Evolutionary conservation across 2,113 vertebrate species (phyloP).

Genomic region (Elachura formosa): DNA sequence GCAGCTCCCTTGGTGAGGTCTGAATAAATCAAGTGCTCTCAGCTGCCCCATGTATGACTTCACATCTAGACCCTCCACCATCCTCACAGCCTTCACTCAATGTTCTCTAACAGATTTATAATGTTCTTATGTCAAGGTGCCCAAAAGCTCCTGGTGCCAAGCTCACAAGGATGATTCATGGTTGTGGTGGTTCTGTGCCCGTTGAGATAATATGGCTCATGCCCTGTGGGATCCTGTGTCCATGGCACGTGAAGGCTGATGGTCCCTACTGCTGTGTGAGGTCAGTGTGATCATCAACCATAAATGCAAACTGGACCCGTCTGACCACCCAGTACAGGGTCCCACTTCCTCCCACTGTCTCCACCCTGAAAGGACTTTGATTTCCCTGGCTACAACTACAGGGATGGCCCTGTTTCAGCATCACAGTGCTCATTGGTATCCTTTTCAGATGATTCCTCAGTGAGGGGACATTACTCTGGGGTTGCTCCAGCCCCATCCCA

Average conservation of each 20-base stretch:
- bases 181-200: background rate
- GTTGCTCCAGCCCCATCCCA: background rate
- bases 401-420: constrained; percentile 8
- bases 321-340: constrained; percentile 73
- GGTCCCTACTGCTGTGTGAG: constrained; percentile 68
- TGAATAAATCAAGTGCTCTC: background rate
- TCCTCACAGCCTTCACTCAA: background rate
- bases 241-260: background rate
- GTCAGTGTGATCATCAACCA: constrained; percentile 83
- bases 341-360: constrained; percentile 82
- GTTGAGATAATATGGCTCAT: background rate
- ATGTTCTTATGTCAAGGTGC: background rate
- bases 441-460: background rate
- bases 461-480: fast-evolving
- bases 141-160: background rate
- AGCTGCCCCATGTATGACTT: background rate
- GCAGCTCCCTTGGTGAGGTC: background rate
- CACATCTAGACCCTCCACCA: background rate
- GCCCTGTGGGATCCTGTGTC: background rate
- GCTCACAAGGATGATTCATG: background rate
- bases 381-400: constrained; percentile 80
- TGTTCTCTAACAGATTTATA: background rate
- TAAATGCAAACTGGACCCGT: constrained; percentile 81
- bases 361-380: constrained; percentile 71
- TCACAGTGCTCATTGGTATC: background rate